Base-by-base conservation (phyloP, 2,888 invertebrate genomes). In the Girardia tigrina region DNA sequence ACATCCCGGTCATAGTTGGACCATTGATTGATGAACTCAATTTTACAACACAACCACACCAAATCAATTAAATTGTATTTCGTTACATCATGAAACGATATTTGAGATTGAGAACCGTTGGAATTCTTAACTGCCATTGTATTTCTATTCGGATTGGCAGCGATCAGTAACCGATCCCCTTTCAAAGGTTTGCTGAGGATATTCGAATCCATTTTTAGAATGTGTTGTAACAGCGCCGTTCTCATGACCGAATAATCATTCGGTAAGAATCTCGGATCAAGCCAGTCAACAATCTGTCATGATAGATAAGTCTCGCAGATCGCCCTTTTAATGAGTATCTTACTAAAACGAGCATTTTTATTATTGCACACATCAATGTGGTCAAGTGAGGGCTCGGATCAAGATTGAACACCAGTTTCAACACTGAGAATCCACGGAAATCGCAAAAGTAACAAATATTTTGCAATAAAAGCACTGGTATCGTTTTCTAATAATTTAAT, bases 401-500 rank as follows among this genome's bases (percentile, higher is more conserved):
- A n/a, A 56, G n/a, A 56, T 56, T 56, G n/a, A 56, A 56, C 4
- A 56, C n/a, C 56, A 56, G n/a, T n/a, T 56, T 56, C n/a, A 56
- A 56, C 23, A 56, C 56, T 12, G 56, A 56, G n/a, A 56, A 56
- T 56, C 56, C 56, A 12, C 56, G 56, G n/a, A 56, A 56, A 56
- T 56, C 56, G 23, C 56, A 56, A n/a, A 56, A 56, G 23, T 56
- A 56, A 56, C 56, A 56, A 56, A 56, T 56, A 16, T 56, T 56
- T 56, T 56, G 56, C 23, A 56, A 56, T n/a, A 56, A 56, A 6
- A 56, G 23, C 56, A 56, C 56, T 20, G 56, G 56, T 12, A 56
- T 56, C n/a, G 56, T 56, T 56, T 56, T 56, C 56, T 56, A 56
- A 56, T n/a, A n/a, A n/a, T n/a, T n/a, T n/a, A n/a, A n/a, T n/a